These are phyloP conservation scores for Meriones psammophilus DNA, from an alignment of 2,797 vertebrate species.

Conservation along the genomic window DNA sequence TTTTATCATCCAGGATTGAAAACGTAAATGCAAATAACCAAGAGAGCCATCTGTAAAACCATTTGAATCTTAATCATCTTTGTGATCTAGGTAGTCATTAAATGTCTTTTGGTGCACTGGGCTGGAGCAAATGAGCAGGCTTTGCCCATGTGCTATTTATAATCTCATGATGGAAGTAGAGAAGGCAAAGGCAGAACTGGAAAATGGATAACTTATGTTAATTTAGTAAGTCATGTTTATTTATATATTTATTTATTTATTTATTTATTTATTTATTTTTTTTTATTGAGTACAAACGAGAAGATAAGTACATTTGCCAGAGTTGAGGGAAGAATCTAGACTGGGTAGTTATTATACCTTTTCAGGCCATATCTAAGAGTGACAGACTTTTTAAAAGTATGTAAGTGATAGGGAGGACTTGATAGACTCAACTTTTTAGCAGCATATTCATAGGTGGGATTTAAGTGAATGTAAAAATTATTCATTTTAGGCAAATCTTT, in stretches of 20 bases:
- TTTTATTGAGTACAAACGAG: conserved; percentile 1
- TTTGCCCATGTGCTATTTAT: background rate
- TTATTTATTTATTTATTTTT: too few relatives aligned
- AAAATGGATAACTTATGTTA: conserved; percentile 14
- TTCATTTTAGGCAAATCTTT: background rate
- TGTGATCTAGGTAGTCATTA: conserved; percentile 56
- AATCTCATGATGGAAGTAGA: conserved; percentile 1
- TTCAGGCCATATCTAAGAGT: conserved; percentile 21
- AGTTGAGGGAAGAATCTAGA: conserved; percentile 13
- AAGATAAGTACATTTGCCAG: conserved; percentile 27
- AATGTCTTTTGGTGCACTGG: background rate
- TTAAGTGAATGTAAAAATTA: conserved; percentile 22
- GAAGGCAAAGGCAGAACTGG: conserved; percentile 46
- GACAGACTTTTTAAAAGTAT: conserved; percentile 23
- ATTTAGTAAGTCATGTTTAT: conserved; percentile 32
- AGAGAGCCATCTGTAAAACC: conserved; percentile 32
- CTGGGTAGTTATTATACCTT: background rate
- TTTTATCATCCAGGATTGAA: conserved; percentile 61
- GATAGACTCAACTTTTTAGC: background rate
- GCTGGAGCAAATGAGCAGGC: conserved; percentile 37
- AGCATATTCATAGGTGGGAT: conserved; percentile 21
- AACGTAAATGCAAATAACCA: conserved; percentile 55
- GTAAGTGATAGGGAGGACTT: background rate
- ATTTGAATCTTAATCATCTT: conserved; percentile 25
- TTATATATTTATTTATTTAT: background rate